Evolutionary conservation across 1,140 invertebrate species (phyloP), one percentile per base, ranked within the genome.

Genomic region (Lethocerus indicus): DNA sequence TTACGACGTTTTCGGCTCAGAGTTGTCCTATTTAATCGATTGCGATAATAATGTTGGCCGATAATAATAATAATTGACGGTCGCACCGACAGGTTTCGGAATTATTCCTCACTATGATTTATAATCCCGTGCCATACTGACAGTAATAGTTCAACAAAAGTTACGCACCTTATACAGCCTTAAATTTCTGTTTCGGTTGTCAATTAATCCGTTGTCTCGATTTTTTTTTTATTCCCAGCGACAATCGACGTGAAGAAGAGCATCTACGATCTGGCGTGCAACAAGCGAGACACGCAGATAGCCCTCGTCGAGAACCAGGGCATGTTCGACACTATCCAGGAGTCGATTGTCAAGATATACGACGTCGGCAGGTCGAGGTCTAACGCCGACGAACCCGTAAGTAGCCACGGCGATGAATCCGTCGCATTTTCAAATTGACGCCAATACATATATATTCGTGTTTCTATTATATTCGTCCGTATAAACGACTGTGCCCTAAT

Each of bases 231-330:
- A 24, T 25, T 39, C 36, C 12, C 63, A 82, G 85, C 87, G 0
- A 94, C 90, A 0, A 79, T 86, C 53, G 89, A 93, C 67, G 81
- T 91, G 3, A 88, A 87, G 61, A 74, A 77, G 61, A 89, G 76
- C 59, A 83, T 82, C 61, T 83, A 78, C 59, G 76, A 81, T 60
- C 63, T 90, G 50, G 74, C 75, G 21, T 76, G 83, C 45, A 83
- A 83, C 52, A 72, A 72, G 50, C 78, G 72, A 61, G 83, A 85
- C 54, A 83, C 79, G 2, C 82, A 87, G 64, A 79, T 89, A 45
- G 81, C 82, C 0, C 65, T 89, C 1, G 83, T 89, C 1, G 87
- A 90, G 67, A 87, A 87, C 68, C 71, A 78, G 56, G 81, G 76
- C 23, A 73, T 79, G 54, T 81, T 75, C 61, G 79, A 81, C 48